Evolutionary conservation across 64 coral and sea anemone species (phyloP), one percentile per base, ranked within the genome.

Genomic region (Montipora sp.): DNA sequence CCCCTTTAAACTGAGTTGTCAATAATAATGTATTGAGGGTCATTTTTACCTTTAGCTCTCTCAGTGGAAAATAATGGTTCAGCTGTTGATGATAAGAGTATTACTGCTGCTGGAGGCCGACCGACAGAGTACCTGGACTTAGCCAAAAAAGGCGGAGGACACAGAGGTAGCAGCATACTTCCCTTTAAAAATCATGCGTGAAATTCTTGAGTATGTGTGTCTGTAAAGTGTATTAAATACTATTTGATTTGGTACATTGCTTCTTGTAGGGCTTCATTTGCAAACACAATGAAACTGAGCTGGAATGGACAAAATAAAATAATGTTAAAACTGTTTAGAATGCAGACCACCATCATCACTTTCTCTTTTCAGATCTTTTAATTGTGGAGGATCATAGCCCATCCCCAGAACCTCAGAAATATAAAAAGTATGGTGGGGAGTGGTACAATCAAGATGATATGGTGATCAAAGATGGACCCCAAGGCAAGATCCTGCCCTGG

Each of bases 381-480:
- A 78, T 27, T 24, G 66, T 93, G 13, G 65, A 88, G 50, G 91
- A 87, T 55, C 91, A 93, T n/a, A 57, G 51, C 12, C 91, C 91
- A 47, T 83, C 91, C 7, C 84, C 80, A 43, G 75, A 78, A 51
- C 83, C 91, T 72, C 44, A 49, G 44, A 80, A 80, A n/a, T 87
- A 80, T 73, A 73, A 72, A 63, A 93, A 93, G 24, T 79, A 88
- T 44, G 77, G 75, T 11, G 83, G 91, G 6, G 77, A 93, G 11
- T 93, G 91, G 91, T 93, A 87, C 73, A 83, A 93, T 73, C 83
- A 93, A 49, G 91, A 93, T 88, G 84, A 77, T n/a, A 86, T 93
- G 48, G 76, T 87, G 12, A 88, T 87, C 47, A 93, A 80, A 88
- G 75, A 93, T 49, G 86, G 83, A n/a, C 86, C 82, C 43, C 80